Evolutionary conservation across 2,113 vertebrate species (phyloP).

Genomic region (Microcebus tavaratra): DNA sequence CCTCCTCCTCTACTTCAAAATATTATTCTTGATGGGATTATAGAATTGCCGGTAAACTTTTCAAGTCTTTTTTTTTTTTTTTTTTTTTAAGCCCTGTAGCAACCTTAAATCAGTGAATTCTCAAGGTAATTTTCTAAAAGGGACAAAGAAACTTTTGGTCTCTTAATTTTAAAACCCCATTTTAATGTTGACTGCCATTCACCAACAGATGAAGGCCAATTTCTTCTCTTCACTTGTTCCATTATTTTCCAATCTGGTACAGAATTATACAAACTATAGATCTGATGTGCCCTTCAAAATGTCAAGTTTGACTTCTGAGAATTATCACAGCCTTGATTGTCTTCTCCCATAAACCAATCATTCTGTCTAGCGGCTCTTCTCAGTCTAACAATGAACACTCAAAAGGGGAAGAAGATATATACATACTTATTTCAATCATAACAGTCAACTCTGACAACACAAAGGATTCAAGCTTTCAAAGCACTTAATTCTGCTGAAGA

Average conservation of each 20-base stretch:
- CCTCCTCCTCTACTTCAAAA: neutral
- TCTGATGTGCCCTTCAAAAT: conserved; percentile 17
- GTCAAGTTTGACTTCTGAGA: neutral
- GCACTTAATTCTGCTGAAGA: conserved; percentile 73
- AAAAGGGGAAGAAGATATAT: conserved; percentile 33
- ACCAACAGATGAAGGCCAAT: conserved; percentile 1
- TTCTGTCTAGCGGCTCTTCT: conserved; percentile 1
- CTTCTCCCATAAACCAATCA: conserved; percentile 21
- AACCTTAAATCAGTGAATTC: conserved; percentile 33
- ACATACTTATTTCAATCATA: neutral
- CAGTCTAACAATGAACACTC: conserved; percentile 16
- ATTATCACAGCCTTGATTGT: neutral
- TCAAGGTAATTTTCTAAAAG: conserved; percentile 49
- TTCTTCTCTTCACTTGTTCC: conserved; percentile 40
- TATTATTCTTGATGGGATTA: neutral
- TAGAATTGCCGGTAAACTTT: neutral
- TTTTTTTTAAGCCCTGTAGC: neutral
- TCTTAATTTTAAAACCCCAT: conserved; percentile 44
- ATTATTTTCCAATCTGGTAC: conserved; percentile 35
- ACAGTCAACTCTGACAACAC: conserved; percentile 46
- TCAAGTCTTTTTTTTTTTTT: neutral
- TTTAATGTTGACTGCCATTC: neutral
- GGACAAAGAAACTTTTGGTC: neutral
- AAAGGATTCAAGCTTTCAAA: conserved; percentile 72
- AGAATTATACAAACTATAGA: conserved; percentile 20